A percentile compares a stretch with the other conserved stretches of the same genome.
Evolutionary conservation across 2,113 vertebrate species (phyloP).

Genomic region (Numida meleagris): DNA sequence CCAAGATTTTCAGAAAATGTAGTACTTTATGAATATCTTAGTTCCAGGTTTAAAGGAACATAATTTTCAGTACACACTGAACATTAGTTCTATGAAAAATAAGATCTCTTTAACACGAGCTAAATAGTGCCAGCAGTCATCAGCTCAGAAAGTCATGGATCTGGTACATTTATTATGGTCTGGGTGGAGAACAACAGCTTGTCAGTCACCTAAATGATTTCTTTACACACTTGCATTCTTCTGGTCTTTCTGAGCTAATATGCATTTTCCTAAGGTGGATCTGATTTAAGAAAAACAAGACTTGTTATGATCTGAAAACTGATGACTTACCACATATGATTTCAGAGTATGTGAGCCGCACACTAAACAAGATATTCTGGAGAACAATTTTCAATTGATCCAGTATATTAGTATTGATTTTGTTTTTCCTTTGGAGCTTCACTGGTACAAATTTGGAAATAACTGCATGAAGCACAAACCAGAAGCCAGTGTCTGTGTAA

Average conservation of each 20-base stretch:
- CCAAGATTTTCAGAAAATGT: not conserved
- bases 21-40: not conserved
- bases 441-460: conserved; percentile 68
- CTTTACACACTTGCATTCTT: not conserved
- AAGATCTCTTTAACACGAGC: not conserved
- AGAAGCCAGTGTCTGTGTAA: not conserved
- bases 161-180: not conserved
- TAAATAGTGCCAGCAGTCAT: not conserved
- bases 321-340: not conserved
- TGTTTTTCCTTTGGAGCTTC: conserved; percentile 56
- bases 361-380: conserved; percentile 32
- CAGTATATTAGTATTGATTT: conserved; percentile 66
- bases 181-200: conserved; percentile 1
- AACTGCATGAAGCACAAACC: conserved; percentile 46
- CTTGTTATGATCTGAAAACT: conserved; percentile 16
- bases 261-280: not conserved
- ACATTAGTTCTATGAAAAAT: not conserved
- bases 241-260: not conserved
- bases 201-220: conserved; percentile 40
- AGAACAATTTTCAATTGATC: conserved; percentile 48
- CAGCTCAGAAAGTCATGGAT: not conserved
- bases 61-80: not conserved
- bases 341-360: conserved; percentile 41
- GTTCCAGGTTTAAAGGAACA: conserved; percentile 4
- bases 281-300: conserved; percentile 35